Conservation (phyloP, 2,888 invertebrate genomes). For the Habroteleia sp. region DNA sequence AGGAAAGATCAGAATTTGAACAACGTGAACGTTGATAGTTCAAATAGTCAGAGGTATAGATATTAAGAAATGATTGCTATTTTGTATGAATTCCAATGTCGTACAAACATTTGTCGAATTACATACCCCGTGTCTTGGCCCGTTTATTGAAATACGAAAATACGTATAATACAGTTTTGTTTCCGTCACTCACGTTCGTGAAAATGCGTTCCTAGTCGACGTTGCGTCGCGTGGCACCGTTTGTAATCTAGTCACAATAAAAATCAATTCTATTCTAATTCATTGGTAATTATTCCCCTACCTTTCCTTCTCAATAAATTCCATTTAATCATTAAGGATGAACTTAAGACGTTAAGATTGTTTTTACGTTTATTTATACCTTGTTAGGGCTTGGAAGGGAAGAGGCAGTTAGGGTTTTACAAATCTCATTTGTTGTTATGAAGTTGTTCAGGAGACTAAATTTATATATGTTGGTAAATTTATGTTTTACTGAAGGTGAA, state of each 20-base stretch:
- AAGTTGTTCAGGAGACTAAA: no score
- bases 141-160: slow-evolving; percentile 54
- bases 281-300: slow-evolving; percentile 7
- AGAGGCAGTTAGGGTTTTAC: no score
- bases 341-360: no score
- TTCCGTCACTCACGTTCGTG: slow-evolving; percentile 66
- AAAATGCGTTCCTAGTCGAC: slow-evolving; percentile 77
- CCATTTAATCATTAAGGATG: no score
- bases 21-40: slow-evolving; percentile 63
- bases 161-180: slow-evolving; percentile 40
- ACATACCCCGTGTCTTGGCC: slow-evolving; percentile 73
- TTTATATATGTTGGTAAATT: no score
- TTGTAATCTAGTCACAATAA: slow-evolving; percentile 82
- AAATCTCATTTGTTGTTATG: no score
- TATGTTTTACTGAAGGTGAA: no score
- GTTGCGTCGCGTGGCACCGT: slow-evolving; percentile 78
- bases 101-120: slow-evolving; percentile 77
- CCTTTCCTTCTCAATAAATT: no score
- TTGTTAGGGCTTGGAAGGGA: no score
- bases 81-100: slow-evolving; percentile 80
- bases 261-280: slow-evolving; percentile 80
- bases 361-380: no score
- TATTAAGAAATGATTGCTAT: slow-evolving; percentile 77
- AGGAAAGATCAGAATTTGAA: slow-evolving; percentile 19
- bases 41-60: slow-evolving; percentile 72